Evolutionary conservation across 2,797 vertebrate species (phyloP), one percentile per base, ranked within the genome.

Genomic region (Petrocephalus schoutedeni): DNA sequence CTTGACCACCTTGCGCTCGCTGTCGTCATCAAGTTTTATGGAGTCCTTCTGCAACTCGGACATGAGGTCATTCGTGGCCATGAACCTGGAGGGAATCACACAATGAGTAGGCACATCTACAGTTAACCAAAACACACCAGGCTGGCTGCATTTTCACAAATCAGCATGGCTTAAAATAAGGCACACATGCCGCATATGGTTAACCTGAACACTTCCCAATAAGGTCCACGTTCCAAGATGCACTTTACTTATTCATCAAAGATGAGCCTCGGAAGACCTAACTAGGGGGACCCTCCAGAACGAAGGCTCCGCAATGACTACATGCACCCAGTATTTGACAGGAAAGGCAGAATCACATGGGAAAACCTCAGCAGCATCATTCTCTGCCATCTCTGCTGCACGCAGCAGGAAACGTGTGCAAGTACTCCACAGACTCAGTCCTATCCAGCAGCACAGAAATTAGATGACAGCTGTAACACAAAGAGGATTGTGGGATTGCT

Each of bases 41-140:
- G 98, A 99, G 92, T 99, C 98, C 93, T 99, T 99, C 90, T 99
- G 98, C 21, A 99, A 94, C 93, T 99, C 98, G 0, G 98, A 98
- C 98, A 99, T 99, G 95, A 99, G 95, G 92, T 99, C 98, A 91
- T 99, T 99, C 19, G 98, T 99, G 93, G 98, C 98, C 98, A 99
- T 99, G 91, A 99, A 99, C 95, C 98, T 99, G 92, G 80, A 67
- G 49, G 14, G 56, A 91, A 19, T 77, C 49, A 85, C 6, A 16
- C 64, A 21, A 61, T 45, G 1, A 71, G 45, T 14, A 85, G 87
- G 57, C 49, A 86, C 16, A 4, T 10, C 41, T 49, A 80, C 41
- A 3, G 41, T 32, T 45, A 77, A 19, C 45, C n/a, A 80, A 80
- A 28, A 49, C 36, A n/a, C 36, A 21, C n/a, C 41, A 21, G 74